A percentile compares a stretch with the other conserved stretches of the same genome.
phyloP scores from a whole-genome alignment of 2,113 vertebrate genomes.

The Indicator maculatus region DNA sequence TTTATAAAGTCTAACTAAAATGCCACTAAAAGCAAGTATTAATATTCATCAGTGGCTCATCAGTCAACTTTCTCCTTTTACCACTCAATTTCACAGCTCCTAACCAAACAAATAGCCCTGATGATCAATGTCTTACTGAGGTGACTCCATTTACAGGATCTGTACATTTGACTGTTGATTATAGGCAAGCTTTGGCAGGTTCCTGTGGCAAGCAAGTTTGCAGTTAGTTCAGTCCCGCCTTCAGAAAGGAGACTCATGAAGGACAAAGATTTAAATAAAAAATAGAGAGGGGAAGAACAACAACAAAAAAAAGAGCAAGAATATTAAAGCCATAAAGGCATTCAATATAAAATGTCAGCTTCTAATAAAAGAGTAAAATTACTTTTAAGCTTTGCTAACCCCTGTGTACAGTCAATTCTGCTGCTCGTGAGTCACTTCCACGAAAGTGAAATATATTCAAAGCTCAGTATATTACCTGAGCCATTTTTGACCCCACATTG shows the following conservation, averaged over 20 bases:
- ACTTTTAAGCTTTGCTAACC: not conserved
- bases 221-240: conserved; percentile 53
- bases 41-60: not conserved
- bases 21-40: not conserved
- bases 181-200: conserved; percentile 73
- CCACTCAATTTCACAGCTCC: not conserved
- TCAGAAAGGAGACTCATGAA: conserved; percentile 51
- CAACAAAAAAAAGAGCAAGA: not conserved
- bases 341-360: not conserved
- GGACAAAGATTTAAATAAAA: conserved; percentile 49
- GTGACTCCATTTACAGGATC: conserved; percentile 52
- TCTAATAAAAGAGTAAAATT: not conserved
- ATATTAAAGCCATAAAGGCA: not conserved
- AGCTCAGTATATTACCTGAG: not conserved
- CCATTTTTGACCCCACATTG: not conserved
- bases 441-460: not conserved
- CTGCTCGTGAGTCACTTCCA: not conserved
- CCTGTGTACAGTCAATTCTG: not conserved
- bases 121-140: conserved; percentile 30
- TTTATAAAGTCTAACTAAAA: not conserved
- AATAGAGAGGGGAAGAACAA: not conserved
- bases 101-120: not conserved
- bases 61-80: not conserved
- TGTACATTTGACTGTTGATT: conserved; percentile 45
- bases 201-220: conserved; percentile 50